These are phyloP conservation scores for Fissipunctia ypsillon DNA, from an alignment of 2,888 invertebrate genomes.

Conservation along the genomic window DNA sequence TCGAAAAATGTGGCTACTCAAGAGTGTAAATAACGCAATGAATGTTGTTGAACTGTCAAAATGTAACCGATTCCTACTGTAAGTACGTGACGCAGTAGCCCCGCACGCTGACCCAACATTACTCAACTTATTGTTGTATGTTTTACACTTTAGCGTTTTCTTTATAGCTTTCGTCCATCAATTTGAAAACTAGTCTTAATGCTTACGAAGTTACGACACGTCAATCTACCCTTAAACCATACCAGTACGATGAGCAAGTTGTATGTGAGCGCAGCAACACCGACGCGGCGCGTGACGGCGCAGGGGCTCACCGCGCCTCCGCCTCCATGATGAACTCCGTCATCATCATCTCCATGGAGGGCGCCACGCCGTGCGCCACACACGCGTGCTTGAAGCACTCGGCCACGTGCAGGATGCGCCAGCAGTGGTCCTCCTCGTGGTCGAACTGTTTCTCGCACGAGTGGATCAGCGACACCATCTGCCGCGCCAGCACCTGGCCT, in stretches of 20 bases:
- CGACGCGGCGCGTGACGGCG: not conserved
- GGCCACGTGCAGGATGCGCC: slow-evolving; percentile 82
- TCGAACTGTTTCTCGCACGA: slow-evolving; percentile 79
- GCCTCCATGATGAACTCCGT: slow-evolving; percentile 85
- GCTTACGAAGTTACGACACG: too few species aligned
- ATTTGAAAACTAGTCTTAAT: not conserved
- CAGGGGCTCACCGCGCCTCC: slow-evolving; percentile 61
- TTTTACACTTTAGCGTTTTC: not conserved
- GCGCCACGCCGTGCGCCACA: slow-evolving; percentile 76
- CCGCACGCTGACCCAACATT: too few species aligned
- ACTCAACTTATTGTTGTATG: not conserved
- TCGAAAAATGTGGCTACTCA: too few species aligned
- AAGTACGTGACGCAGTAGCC: too few species aligned
- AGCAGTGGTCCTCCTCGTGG: slow-evolving; percentile 80
- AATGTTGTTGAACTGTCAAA: too few species aligned
- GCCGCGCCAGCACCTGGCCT: slow-evolving; percentile 78
- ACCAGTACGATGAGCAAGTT: not conserved
- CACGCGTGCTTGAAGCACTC: slow-evolving; percentile 83
- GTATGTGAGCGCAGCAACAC: slow-evolving; percentile 1
- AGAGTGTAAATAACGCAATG: too few species aligned
- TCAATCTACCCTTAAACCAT: not conserved
- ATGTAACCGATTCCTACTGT: too few species aligned
- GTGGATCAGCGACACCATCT: slow-evolving; percentile 81
- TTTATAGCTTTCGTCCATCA: too few species aligned
- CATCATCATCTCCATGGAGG: slow-evolving; percentile 82